Base-by-base conservation (phyloP, 2,797 vertebrate genomes). In the Cirrhinus mrigala region DNA sequence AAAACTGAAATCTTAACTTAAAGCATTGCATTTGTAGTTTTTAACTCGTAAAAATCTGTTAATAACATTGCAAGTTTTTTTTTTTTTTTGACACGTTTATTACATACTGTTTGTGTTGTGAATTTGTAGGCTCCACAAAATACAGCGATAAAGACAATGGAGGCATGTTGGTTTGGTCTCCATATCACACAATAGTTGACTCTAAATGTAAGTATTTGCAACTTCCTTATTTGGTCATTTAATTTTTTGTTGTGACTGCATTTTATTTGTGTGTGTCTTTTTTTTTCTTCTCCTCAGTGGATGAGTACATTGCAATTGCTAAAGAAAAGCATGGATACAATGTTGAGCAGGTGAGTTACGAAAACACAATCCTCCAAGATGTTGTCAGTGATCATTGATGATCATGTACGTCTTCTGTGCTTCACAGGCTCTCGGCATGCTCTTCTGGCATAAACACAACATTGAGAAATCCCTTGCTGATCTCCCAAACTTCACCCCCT, bases 391-490 rank as follows among this genome's bases (percentile, higher is more conserved):
- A 14, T 50, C 2, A 4, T 18, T 22, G 15, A 37, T 24, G 78
- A 33, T 33, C n/a, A 44, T 46, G 33, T 50, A 56, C 58, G 44
- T 76, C 1, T 18, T 52, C 77, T 87, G 81, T 82, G 46, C 40
- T 78, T 66, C 58, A 64, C 94, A 99, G 98, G 98, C 98, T 60
- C 95, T 99, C 29, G 98, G 98, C 81, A 99, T 99, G 98, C 94
- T 99, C 87, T 99, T 99, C 94, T 99, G 98, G 98, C 98, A 99
- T 93, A 99, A 99, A 88, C 98, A 99, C 95, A 98, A 98, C 93
- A 98, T 99, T 58, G 98, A 99, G 94, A 98, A 97, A 94, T 99
- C 98, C 85, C 95, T 99, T 88, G 98, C 98, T 2, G 98, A 99
- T 92, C 96, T 99, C 68, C 97, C 98, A 0, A 99, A 99, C 93